Evolutionary conservation across 1,140 invertebrate genomes (phyloP).

Genomic region (Drosophila hydei): DNA sequence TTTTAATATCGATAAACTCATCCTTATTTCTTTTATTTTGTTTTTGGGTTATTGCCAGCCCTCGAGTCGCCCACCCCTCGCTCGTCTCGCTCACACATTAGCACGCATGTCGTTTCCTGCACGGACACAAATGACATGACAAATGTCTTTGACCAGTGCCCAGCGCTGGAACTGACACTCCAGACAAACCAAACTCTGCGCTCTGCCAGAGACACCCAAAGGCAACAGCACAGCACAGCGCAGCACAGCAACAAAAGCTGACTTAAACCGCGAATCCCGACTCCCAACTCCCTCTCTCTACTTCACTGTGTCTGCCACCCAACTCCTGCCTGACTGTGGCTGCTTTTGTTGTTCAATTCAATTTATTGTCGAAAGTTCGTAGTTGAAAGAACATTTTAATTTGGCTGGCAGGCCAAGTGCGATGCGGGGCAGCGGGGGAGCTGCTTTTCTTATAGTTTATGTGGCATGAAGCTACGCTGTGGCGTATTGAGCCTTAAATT

Average conservation of each 20-base stretch:
- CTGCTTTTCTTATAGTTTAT: constrained; percentile 79
- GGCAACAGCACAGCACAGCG: constrained; percentile 8
- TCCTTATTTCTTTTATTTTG: constrained; percentile 45
- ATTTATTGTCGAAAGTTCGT: constrained; percentile 83
- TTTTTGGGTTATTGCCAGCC: not conserved
- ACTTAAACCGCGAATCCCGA: not conserved
- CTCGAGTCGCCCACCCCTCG: not conserved
- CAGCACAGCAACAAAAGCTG: constrained; percentile 5
- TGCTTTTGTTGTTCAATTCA: constrained; percentile 81
- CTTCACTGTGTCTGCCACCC: not conserved
- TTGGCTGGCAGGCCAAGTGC: constrained; percentile 49
- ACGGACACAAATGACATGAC: constrained; percentile 80
- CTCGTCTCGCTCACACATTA: constrained; percentile 52
- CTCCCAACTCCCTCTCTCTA: not conserved
- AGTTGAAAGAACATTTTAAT: constrained; percentile 84
- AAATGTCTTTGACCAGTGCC: constrained; percentile 77
- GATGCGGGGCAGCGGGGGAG: not conserved
- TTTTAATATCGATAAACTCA: constrained; percentile 74
- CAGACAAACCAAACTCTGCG: constrained; percentile 14
- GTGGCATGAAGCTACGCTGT: constrained; percentile 65
- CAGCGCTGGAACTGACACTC: constrained; percentile 43
- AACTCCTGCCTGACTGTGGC: constrained; percentile 20
- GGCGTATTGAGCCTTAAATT: constrained; percentile 72
- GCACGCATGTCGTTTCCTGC: constrained; percentile 75
- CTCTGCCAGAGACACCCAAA: constrained; percentile 25